Base-by-base conservation (phyloP, 37 sponge, comb jelly and placozoan genomes). In the Chondrilla cf. caribensis region DNA sequence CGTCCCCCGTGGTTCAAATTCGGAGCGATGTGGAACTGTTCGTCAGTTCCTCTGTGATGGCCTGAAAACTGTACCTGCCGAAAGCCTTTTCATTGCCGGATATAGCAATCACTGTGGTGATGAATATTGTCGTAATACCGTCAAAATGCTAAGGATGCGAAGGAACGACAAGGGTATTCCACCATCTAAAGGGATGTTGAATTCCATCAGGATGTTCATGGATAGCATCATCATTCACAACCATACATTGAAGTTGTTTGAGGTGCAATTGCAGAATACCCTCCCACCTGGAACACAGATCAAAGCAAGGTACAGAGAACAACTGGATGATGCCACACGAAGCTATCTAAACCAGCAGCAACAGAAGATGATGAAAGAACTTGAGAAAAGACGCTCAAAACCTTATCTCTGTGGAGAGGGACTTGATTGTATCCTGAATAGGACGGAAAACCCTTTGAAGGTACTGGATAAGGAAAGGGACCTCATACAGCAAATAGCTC, bases 51-150 rank as follows among this genome's bases (percentile, higher is more conserved):
- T 67, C 68, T 31, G 29, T 31, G 68, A 8, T 29, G 33, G 35
- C 29, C 68, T 67, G 68, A 33, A 67, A 33, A 67, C 68, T 8
- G 68, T 67, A 29, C 68, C 68, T 6, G 68, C 68, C 4, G 68
- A 67, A 67, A 33, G 68, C 68, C 33, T 67, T 2, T 33, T 67
- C 35, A 67, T 67, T 33, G 68, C 68, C 3, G 68, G 35, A 33
- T 31, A 33, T 33, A 67, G 32, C 17, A 33, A 33, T 17, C 33
- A 28, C 1, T 33, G 17, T 29, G 68, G 11, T 18, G 68, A 67
- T 29, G 35, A 28, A 33, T 67, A 33, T 33, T 67, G 31, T 29
- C 68, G 68, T 6, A 47, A 11, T 11, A 47, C 51, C 11, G 51
- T 47, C 51, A 6, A 47, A 11, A 28, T 31, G 68, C 68, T 67